Percentiles rank a stretch among this genome's conserved stretches.
Evolutionary conservation across 2,888 invertebrate genomes (phyloP).

Genomic region (Hydrotaea cyrtoneurina): DNA sequence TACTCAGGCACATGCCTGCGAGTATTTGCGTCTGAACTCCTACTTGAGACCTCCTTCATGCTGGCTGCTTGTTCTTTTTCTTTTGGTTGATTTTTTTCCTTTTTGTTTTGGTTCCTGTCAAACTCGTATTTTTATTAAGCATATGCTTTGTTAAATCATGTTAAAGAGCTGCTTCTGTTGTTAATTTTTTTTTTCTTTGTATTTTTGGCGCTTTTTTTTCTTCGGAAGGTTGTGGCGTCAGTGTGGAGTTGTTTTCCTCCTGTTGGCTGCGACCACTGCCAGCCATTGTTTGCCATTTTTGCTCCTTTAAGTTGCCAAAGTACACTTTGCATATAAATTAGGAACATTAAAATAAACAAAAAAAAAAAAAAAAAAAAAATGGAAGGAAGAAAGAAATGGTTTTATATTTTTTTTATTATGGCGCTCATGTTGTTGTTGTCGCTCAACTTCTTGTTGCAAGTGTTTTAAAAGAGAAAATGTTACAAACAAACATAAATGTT

Average conservation of each 20-base stretch:
- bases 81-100: neutral
- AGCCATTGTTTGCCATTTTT: conserved; percentile 22
- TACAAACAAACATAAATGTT: conserved; percentile 10
- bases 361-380: no score
- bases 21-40: neutral
- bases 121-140: neutral
- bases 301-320: conserved; percentile 36
- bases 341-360: conserved; percentile 28
- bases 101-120: neutral
- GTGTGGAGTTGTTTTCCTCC: neutral
- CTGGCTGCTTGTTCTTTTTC: neutral
- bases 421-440: neutral
- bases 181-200: neutral
- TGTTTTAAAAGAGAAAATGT: no score
- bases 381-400: no score
- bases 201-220: neutral
- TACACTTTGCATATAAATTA: conserved; percentile 55
- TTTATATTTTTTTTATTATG: neutral
- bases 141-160: conserved; percentile 18
- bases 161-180: conserved; percentile 9
- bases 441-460: no score
- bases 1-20: neutral
- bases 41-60: conserved; percentile 19
- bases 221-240: neutral
- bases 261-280: neutral